Conservation (phyloP, 2,888 invertebrate species). For the Sycophila texana region DNA sequence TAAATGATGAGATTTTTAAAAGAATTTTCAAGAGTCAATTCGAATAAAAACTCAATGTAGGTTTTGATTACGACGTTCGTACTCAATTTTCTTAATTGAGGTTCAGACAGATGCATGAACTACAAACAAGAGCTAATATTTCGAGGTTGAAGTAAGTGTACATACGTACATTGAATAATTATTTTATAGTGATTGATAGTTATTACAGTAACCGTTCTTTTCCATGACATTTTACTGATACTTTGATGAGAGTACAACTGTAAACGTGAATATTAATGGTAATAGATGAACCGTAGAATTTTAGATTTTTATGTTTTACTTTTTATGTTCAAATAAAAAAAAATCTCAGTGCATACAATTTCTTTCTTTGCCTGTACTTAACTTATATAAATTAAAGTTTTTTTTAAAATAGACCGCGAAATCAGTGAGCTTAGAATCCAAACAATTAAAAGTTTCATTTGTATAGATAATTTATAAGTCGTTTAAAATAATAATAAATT, state of each 20-base stretch:
- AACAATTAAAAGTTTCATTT: too few species aligned
- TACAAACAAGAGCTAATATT: neutral
- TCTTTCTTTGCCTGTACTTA: too few species aligned
- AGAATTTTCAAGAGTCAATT: too few species aligned
- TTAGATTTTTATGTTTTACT: neutral
- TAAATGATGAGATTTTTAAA: too few species aligned
- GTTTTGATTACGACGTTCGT: too few species aligned
- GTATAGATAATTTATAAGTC: too few species aligned
- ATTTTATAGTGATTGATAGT: neutral
- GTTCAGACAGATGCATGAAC: neutral
- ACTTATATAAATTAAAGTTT: neutral
- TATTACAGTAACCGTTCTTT: neutral
- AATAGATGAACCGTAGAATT: too few species aligned
- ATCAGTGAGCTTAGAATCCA: too few species aligned
- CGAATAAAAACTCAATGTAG: too few species aligned
- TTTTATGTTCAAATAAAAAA: neutral
- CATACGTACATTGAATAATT: neutral
- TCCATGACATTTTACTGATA: neutral
- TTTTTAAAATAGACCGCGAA: neutral
- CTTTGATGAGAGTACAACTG: neutral
- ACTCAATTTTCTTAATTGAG: neutral
- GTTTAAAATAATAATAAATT: too few species aligned
- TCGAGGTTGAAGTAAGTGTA: neutral
- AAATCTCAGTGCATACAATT: neutral
- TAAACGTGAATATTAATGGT: too few species aligned